A percentile compares a stretch with the other conserved stretches of the same genome.
These are phyloP conservation scores for Zaprionus ornatus DNA, from an alignment of 1,140 invertebrate genomes.

Conservation along the genomic window DNA sequence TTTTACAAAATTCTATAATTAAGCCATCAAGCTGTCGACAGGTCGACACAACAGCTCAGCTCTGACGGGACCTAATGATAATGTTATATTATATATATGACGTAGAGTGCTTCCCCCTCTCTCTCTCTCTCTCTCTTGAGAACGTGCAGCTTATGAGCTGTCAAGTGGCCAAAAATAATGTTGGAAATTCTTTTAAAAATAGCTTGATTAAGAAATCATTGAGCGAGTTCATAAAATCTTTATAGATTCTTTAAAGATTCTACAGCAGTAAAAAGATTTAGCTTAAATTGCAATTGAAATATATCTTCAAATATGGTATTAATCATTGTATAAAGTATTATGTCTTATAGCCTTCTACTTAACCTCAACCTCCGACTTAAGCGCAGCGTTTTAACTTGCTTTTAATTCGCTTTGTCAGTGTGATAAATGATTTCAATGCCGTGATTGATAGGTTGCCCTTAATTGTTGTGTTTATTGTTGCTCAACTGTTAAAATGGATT, in stretches of 20 bases:
- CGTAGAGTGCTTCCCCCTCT: neutral
- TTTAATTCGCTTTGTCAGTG: constrained; percentile 24
- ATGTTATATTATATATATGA: constrained; percentile 17
- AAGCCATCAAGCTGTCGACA: constrained; percentile 64
- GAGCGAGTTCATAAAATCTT: constrained; percentile 7
- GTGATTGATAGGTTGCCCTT: constrained; percentile 42
- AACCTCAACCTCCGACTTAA: neutral
- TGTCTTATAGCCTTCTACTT: neutral
- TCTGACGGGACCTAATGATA: constrained; percentile 8
- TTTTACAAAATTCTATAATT: constrained; percentile 62
- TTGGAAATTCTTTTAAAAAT: constrained; percentile 21
- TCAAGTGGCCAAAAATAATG: constrained; percentile 46
- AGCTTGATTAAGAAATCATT: constrained; percentile 15
- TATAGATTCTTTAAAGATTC: neutral
- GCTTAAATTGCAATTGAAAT: neutral
- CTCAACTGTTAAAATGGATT: constrained; percentile 16
- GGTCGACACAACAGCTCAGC: constrained; percentile 34
- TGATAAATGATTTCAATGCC: constrained; percentile 39
- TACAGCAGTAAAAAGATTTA: neutral
- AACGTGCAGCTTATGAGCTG: constrained; percentile 52
- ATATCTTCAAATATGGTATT: neutral
- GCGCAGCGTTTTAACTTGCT: constrained; percentile 14
- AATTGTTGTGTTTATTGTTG: constrained; percentile 28
- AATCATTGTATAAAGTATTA: neutral
- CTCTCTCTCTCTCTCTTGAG: neutral